These are phyloP conservation scores for Crematogaster levior DNA, from an alignment of 2,888 invertebrate genomes.

Conservation along the genomic window DNA sequence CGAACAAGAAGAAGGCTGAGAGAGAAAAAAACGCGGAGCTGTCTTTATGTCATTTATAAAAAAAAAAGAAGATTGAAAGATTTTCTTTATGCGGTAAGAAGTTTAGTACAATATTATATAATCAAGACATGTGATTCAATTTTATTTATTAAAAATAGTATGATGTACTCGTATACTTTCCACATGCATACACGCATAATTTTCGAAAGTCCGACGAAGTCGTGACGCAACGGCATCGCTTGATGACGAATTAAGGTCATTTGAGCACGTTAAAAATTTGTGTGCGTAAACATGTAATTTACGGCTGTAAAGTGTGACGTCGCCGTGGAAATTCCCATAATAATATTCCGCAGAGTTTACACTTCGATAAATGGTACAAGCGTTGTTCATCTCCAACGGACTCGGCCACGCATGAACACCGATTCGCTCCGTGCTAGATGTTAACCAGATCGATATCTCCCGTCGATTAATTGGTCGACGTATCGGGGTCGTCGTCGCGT, in stretches of 20 bases:
- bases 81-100: neutral
- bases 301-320: neutral
- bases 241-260: neutral
- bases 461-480: constrained; percentile 48
- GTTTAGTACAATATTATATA: neutral
- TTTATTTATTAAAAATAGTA: neutral
- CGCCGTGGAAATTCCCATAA: neutral
- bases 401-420: constrained; percentile 33
- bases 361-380: neutral
- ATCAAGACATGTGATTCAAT: neutral
- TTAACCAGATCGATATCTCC: constrained; percentile 51
- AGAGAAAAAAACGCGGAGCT: constrained; percentile 15
- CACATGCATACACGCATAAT: no score
- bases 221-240: neutral
- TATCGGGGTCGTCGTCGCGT: constrained; percentile 21
- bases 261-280: neutral
- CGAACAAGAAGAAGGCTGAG: constrained; percentile 22
- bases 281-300: constrained; percentile 4
- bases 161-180: neutral
- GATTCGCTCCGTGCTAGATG: constrained; percentile 45
- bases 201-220: neutral
- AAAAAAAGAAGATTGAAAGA: constrained; percentile 2
- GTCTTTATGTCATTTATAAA: neutral
- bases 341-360: neutral
- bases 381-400: neutral